A percentile compares a stretch with the other conserved stretches of the same genome.
These are phyloP conservation scores for Arrhamphus sclerolepis DNA, from an alignment of 2,797 vertebrate species.

Conservation along the genomic window DNA sequence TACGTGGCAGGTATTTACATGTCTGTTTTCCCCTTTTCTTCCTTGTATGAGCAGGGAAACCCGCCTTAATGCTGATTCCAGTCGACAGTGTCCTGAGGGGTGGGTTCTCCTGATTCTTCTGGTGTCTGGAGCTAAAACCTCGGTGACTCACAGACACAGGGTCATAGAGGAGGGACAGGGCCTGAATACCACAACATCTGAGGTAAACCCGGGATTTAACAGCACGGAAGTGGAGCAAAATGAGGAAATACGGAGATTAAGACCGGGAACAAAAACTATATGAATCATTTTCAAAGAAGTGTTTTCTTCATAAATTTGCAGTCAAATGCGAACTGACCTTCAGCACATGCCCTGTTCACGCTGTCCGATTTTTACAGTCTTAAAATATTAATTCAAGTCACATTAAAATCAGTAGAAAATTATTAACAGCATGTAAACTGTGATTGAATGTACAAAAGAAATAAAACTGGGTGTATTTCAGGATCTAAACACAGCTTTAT, in stretches of 20 bases:
- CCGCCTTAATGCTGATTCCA: slow-evolving; percentile 57
- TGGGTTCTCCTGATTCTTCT: slow-evolving; percentile 67
- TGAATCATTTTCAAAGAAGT: too few relatives aligned
- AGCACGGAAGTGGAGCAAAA: neutral
- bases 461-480: too few relatives aligned
- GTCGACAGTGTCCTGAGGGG: slow-evolving; percentile 59
- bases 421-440: too few relatives aligned
- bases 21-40: slow-evolving; percentile 23
- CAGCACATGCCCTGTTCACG: too few relatives aligned
- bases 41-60: slow-evolving; percentile 42
- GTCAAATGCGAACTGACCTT: too few relatives aligned
- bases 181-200: slow-evolving; percentile 22
- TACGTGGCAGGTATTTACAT: neutral
- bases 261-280: too few relatives aligned
- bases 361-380: too few relatives aligned
- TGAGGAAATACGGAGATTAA: slow-evolving; percentile 12
- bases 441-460: too few relatives aligned
- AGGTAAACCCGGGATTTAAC: neutral
- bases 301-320: too few relatives aligned
- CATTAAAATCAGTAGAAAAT: too few relatives aligned
- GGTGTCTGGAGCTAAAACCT: slow-evolving; percentile 64
- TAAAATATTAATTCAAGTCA: too few relatives aligned
- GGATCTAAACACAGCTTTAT: too few relatives aligned
- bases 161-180: slow-evolving; percentile 36
- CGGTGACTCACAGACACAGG: slow-evolving; percentile 45